Conservation (phyloP, 2,113 vertebrate species). For the Myocastor coypus region DNA sequence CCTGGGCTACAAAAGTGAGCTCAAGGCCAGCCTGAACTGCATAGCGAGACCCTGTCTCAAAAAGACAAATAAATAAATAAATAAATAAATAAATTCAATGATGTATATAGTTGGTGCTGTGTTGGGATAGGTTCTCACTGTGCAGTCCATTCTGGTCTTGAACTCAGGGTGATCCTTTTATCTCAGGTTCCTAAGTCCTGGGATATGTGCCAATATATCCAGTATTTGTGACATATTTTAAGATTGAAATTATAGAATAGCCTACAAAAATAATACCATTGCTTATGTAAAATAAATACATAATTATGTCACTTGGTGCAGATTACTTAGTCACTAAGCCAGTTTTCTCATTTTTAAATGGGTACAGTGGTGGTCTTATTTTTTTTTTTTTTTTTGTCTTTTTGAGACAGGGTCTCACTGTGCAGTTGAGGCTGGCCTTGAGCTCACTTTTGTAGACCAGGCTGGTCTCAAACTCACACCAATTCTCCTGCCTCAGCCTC, state of each 20-base stretch:
- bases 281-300: constrained; percentile 61
- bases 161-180: neutral
- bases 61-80: too few species aligned
- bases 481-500: too few species aligned
- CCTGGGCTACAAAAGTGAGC: too few species aligned
- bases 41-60: too few species aligned
- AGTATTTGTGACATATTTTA: constrained; percentile 31
- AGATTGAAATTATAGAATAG: constrained; percentile 47
- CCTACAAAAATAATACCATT: constrained; percentile 41
- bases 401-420: too few species aligned
- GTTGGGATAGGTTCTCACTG: neutral
- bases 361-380: neutral
- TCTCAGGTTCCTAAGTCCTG: neutral
- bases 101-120: neutral
- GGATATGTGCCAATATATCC: neutral
- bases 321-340: constrained; percentile 53
- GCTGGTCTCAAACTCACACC: too few species aligned
- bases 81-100: constrained; percentile 33
- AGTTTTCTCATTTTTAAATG: constrained; percentile 59
- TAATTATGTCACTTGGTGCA: constrained; percentile 29
- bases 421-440: too few species aligned
- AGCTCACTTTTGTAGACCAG: too few species aligned
- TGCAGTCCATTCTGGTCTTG: neutral
- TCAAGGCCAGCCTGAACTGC: too few species aligned
- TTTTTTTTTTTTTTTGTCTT: too few species aligned